A percentile compares a stretch with the other conserved stretches of the same genome.
These are phyloP conservation scores for Tor tambroides DNA, from an alignment of 2,113 vertebrate genomes.

Conservation along the genomic window DNA sequence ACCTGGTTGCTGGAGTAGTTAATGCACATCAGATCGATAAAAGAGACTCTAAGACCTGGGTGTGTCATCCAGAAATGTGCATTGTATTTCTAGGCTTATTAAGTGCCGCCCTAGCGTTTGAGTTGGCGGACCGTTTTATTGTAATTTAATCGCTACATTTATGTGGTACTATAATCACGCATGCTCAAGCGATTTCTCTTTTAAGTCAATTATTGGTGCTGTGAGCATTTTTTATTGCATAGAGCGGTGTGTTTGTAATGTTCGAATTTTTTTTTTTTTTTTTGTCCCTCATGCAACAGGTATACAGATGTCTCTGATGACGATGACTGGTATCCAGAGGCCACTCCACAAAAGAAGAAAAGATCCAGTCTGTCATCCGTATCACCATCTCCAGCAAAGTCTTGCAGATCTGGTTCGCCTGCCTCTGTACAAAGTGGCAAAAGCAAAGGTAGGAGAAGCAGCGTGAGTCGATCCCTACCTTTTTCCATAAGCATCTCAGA, in stretches of 20 bases:
- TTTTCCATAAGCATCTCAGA: neutral
- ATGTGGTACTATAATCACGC: neutral
- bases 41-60: neutral
- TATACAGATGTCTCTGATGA: neutral
- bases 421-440: neutral
- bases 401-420: neutral
- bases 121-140: neutral
- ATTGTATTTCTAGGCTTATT: too few species aligned
- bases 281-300: neutral
- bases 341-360: neutral
- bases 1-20: neutral
- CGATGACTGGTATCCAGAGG: neutral
- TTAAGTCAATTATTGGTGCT: too few species aligned
- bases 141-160: neutral
- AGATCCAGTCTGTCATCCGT: neutral
- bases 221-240: too few species aligned
- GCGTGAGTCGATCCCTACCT: neutral
- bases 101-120: too few species aligned
- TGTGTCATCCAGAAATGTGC: too few species aligned
- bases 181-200: too few species aligned
- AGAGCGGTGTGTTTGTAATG: neutral
- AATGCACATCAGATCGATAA: neutral
- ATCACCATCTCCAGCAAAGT: conserved; percentile 11
- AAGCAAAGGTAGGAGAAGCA: neutral
- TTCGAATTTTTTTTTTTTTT: neutral